These are phyloP conservation scores for Lepidochrysops patricia DNA, from an alignment of 2,888 invertebrate species.

Conservation along the genomic window DNA sequence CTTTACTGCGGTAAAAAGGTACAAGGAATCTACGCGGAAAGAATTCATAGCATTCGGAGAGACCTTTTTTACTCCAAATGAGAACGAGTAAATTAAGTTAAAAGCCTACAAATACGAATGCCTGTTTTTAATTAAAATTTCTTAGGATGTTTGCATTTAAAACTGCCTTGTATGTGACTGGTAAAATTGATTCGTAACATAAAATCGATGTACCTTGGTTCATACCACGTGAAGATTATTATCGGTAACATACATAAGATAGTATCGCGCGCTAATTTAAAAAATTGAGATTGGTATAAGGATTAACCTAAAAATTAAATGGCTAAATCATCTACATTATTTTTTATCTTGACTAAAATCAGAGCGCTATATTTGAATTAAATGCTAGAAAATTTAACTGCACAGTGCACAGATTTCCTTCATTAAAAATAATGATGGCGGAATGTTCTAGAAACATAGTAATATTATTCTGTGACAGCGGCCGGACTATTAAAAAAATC, in stretches of 20 bases:
- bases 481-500: slow-evolving; percentile 12
- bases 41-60: neutral
- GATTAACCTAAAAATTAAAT: no score
- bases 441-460: neutral
- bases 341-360: no score
- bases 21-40: neutral
- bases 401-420: neutral
- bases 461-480: slow-evolving; percentile 5
- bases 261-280: no score
- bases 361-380: no score
- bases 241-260: no score
- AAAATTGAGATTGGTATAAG: no score
- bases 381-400: neutral
- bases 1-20: neutral
- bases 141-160: neutral
- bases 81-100: neutral
- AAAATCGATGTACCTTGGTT: no score
- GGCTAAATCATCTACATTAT: no score
- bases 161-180: neutral
- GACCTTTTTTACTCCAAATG: neutral
- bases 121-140: neutral
- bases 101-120: neutral
- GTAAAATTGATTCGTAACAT: neutral
- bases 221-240: no score
- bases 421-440: neutral